A percentile compares a stretch with the other conserved stretches of the same genome.
Conservation (phyloP, 2,113 vertebrate species). For the Corvus cornix region DNA sequence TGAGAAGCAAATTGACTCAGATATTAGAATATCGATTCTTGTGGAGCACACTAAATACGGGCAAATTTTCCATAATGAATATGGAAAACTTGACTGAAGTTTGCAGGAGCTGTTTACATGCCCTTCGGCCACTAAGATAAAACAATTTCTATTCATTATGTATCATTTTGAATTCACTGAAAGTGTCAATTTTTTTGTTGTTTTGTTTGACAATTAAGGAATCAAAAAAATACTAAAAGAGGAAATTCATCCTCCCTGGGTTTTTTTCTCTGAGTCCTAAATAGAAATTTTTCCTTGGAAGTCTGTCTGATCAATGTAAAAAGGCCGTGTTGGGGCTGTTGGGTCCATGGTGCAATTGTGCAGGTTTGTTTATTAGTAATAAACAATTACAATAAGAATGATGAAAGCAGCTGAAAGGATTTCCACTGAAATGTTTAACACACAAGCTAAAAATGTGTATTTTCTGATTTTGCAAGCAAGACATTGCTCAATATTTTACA, state of each 20-base stretch:
- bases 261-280: not conserved
- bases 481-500: not conserved
- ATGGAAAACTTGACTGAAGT: not conserved
- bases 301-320: not conserved
- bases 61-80: not conserved
- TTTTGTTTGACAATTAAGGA: not conserved
- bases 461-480: not conserved
- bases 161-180: not conserved
- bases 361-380: not conserved
- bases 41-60: not conserved
- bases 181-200: accelerated
- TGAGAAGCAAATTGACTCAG: not conserved
- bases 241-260: not conserved
- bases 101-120: not conserved
- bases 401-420: not conserved
- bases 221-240: not conserved
- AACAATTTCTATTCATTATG: not conserved
- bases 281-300: not conserved
- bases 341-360: not conserved
- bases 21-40: not conserved
- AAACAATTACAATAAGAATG: not conserved
- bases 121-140: not conserved
- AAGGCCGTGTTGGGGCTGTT: not conserved
- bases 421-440: not conserved
- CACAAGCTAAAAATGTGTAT: not conserved